Evolutionary conservation across 2,888 invertebrate species (phyloP), one percentile per base, ranked within the genome.

Genomic region (Magallana nippona): DNA sequence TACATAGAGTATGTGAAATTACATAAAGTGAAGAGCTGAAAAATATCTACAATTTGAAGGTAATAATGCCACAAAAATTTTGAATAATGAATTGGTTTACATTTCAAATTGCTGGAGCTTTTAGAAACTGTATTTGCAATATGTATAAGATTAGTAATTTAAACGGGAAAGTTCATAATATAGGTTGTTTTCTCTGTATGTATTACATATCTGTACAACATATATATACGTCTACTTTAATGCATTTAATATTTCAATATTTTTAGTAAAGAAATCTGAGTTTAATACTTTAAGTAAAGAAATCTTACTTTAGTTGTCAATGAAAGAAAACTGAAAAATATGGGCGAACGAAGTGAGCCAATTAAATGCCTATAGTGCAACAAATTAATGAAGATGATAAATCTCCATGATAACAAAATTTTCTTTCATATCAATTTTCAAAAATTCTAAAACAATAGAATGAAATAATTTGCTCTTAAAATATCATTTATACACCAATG

Each of bases 41-140:
- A 63, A 27, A 63, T 63, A 27, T 27, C 27, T 63, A 63, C 63
- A 63, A 11, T 22, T 63, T 63, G 13, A 63, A 63, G 63, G 63
- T 63, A 63, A 63, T 63, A 13, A 27, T 8, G 10, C 27, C 63
- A 63, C 63, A 63, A 63, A n/a, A 63, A 13, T 22, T 13, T 63
- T 63, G 11, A 11, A 15, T 22, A 63, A 27, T 63, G 63, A n/a
- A 63, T 63, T 63, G 63, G 13, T 63, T 63, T 63, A 63, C 10
- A 22, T 27, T 22, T 63, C 63, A 10, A 22, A 22, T 3, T 63
- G 19, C 11, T 63, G 13, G 63, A 13, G 15, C 1, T 27, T 63
- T 63, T 5, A 63, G 63, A 63, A 13, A 27, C n/a, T 63, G 19
- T 63, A 63, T 63, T 63, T 63, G 63, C 63, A 63, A 27, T 19